A percentile compares a stretch with the other conserved stretches of the same genome.
Evolutionary conservation across 1,140 invertebrate species (phyloP).

Genomic region (Paraescarpia echinospica): DNA sequence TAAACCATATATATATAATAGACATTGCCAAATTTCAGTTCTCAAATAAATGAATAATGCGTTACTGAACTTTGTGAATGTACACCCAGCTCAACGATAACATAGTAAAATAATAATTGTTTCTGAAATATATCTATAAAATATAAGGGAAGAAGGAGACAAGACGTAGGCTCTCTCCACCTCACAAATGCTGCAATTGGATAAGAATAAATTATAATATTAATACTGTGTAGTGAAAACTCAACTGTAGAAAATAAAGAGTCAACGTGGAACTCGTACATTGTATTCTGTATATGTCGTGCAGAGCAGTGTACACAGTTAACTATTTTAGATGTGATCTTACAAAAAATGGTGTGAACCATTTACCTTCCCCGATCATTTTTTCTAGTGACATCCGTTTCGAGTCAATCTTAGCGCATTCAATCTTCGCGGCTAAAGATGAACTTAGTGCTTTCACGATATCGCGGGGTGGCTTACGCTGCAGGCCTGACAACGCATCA

Average conservation of each 20-base stretch:
- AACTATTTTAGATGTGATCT: neutral
- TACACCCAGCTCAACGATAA: no score
- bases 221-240: neutral
- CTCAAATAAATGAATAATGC: no score
- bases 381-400: neutral
- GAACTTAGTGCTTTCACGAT: neutral
- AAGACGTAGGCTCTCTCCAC: no score
- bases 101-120: no score
- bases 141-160: no score
- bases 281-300: no score
- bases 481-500: neutral
- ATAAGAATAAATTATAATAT: neutral
- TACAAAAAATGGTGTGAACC: neutral
- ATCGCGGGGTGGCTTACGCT: neutral
- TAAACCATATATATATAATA: no score
- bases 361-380: neutral
- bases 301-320: neutral
- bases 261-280: neutral
- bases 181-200: neutral
- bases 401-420: neutral
- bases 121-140: no score
- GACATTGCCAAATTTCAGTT: no score
- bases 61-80: no score
- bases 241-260: neutral
- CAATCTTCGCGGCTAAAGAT: neutral